phyloP scores from a whole-genome alignment of 2,888 invertebrate genomes.

The Incurvaria masculella region DNA sequence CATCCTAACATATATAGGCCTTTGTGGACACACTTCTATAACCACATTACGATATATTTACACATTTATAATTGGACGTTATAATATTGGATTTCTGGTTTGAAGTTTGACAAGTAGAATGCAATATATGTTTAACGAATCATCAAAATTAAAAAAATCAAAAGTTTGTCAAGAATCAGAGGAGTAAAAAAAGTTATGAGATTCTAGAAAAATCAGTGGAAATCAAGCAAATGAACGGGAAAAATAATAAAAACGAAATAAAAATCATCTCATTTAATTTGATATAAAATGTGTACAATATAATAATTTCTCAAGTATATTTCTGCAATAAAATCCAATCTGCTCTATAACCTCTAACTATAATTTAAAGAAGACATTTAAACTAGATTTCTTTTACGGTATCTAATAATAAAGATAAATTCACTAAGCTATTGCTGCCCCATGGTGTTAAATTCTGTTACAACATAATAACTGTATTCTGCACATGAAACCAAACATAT shows the following conservation, averaged over 20 bases:
- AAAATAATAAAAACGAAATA: constrained; percentile 28
- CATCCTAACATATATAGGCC: not conserved
- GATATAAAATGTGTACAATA: constrained; percentile 42
- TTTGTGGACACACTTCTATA: not conserved
- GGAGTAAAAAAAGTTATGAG: too few relatives aligned
- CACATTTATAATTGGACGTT: not conserved
- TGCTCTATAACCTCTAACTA: not conserved
- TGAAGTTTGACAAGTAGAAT: too few relatives aligned
- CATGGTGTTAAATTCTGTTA: too few relatives aligned
- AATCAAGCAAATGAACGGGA: constrained; percentile 23
- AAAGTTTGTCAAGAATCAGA: too few relatives aligned
- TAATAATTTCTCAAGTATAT: constrained; percentile 30
- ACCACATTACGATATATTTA: not conserved
- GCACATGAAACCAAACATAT: too few relatives aligned
- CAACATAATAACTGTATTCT: too few relatives aligned
- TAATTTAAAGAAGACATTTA: not conserved
- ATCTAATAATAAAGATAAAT: not conserved
- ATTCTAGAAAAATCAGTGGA: constrained; percentile 10
- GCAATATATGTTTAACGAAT: too few relatives aligned
- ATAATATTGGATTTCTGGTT: too few relatives aligned
- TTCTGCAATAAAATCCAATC: constrained; percentile 2
- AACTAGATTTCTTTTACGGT: not conserved
- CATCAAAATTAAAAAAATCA: too few relatives aligned
- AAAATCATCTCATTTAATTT: constrained; percentile 51
- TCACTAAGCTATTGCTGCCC: too few relatives aligned